These are phyloP conservation scores for Agrilus planipennis DNA, from an alignment of 1,140 invertebrate species.

Conservation along the genomic window DNA sequence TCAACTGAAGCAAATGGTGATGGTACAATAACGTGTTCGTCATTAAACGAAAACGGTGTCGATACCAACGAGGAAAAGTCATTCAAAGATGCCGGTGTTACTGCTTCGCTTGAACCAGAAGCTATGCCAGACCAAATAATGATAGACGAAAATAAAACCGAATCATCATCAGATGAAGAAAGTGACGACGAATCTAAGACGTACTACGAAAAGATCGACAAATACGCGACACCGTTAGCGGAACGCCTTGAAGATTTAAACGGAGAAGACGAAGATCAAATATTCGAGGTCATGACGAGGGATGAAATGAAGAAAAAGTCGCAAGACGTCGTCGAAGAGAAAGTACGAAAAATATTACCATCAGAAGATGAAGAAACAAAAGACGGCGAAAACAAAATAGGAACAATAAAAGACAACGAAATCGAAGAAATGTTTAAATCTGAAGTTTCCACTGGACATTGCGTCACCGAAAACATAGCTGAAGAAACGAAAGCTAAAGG, in stretches of 20 bases:
- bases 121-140: too few species aligned
- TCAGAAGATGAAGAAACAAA: background rate
- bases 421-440: background rate
- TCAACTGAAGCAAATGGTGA: background rate
- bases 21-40: background rate
- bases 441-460: background rate
- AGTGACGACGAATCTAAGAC: background rate
- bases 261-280: background rate
- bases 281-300: slow-evolving; percentile 2
- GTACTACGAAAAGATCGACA: too few species aligned
- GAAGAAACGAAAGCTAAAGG: background rate
- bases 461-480: background rate
- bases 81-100: background rate
- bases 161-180: too few species aligned
- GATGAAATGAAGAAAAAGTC: background rate
- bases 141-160: too few species aligned
- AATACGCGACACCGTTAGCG: too few species aligned
- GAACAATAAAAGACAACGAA: too few species aligned
- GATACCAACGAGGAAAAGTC: slow-evolving; percentile 1
- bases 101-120: too few species aligned
- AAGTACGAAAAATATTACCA: background rate
- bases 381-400: background rate
- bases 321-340: background rate
- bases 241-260: background rate
- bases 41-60: background rate